Percentiles rank a stretch among this genome's conserved stretches.
Evolutionary conservation across 2,888 invertebrate genomes (phyloP).

Genomic region (Cryptophagus acutangulus): DNA sequence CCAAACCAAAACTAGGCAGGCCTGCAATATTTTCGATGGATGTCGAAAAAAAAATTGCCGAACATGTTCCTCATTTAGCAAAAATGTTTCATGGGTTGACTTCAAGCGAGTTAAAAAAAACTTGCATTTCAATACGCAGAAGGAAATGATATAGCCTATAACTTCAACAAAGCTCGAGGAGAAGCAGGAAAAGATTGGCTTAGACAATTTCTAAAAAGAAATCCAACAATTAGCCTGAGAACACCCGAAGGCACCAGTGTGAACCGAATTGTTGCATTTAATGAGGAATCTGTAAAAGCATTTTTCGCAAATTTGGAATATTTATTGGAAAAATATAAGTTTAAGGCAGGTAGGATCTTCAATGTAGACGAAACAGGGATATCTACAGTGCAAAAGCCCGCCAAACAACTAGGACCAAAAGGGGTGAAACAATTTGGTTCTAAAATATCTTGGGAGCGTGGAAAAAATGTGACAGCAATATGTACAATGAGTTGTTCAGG

Average conservation of each 20-base stretch:
- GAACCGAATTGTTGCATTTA: slow-evolving; percentile 21
- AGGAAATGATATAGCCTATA: slow-evolving; percentile 12
- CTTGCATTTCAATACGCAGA: slow-evolving; percentile 14
- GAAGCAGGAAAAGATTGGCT: slow-evolving; percentile 16
- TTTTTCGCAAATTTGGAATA: slow-evolving; percentile 9
- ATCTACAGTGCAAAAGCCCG: slow-evolving; percentile 40
- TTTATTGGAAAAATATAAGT: slow-evolving; percentile 19
- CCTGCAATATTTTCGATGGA: slow-evolving; percentile 2
- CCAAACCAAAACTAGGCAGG: neutral
- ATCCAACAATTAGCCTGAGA: slow-evolving; percentile 16
- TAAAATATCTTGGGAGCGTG: slow-evolving; percentile 20
- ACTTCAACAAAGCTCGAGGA: slow-evolving; percentile 9
- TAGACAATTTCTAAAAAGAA: slow-evolving; percentile 13
- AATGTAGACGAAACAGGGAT: slow-evolving; percentile 45
- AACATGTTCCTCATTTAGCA: slow-evolving; percentile 12
- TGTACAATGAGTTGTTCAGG: slow-evolving; percentile 21
- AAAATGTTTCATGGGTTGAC: slow-evolving; percentile 12
- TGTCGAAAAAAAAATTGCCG: slow-evolving; percentile 11
- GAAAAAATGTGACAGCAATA: slow-evolving; percentile 14
- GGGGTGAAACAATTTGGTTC: slow-evolving; percentile 12
- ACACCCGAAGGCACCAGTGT: slow-evolving; percentile 18
- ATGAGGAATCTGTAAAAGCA: slow-evolving; percentile 13
- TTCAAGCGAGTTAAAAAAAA: slow-evolving; percentile 5
- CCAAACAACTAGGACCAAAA: slow-evolving; percentile 28
- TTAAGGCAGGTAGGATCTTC: slow-evolving; percentile 30